Conservation (phyloP, 2,888 invertebrate species). For the Trileptium ribeirensis region DNA sequence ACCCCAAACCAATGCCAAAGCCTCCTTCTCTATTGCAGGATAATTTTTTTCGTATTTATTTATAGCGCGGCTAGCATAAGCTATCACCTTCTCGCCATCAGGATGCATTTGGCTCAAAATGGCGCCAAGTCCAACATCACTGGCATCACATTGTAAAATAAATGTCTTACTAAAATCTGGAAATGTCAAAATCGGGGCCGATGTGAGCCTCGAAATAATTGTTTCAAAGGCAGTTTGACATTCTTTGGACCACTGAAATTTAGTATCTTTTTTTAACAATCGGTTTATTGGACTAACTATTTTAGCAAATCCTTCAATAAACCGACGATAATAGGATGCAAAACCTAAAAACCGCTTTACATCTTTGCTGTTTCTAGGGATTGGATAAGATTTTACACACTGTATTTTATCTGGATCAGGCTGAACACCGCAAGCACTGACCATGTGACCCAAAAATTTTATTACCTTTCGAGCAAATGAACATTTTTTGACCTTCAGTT, state of each 20-base stretch:
- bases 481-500: slow-evolving; percentile 1
- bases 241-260: not conserved
- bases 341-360: not conserved
- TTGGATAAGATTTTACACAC: not conserved
- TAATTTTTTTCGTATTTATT: no score
- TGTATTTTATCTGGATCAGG: not conserved
- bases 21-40: no score
- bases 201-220: not conserved
- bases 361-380: not conserved
- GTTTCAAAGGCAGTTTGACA: not conserved
- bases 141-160: no score
- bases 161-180: slow-evolving; percentile 5
- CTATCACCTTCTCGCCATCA: no score
- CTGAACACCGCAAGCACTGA: not conserved
- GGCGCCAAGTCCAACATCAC: no score
- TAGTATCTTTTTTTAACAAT: not conserved
- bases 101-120: no score
- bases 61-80: no score
- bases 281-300: not conserved
- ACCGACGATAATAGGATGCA: not conserved
- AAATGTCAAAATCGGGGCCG: not conserved
- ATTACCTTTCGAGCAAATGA: not conserved
- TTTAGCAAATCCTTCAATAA: not conserved
- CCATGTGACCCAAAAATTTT: not conserved
- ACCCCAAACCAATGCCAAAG: no score